Evolutionary conservation across 2,888 invertebrate genomes (phyloP).

Genomic region (Metellina segmentata): DNA sequence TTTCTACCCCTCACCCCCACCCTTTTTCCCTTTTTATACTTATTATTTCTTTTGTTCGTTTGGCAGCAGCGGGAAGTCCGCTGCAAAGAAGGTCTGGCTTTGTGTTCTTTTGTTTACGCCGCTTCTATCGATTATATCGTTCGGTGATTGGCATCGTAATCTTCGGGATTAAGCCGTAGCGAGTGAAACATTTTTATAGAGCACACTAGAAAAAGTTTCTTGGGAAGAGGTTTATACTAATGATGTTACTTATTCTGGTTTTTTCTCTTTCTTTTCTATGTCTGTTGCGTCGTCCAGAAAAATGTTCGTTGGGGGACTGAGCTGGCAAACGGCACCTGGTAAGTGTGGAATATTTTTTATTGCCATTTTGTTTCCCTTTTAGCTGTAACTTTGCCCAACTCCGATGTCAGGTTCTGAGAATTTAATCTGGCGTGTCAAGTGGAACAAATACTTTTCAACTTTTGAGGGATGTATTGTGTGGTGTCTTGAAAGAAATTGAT

Average conservation of each 20-base stretch:
- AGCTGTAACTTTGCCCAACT: slow-evolving; percentile 1
- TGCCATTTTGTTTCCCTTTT: slow-evolving; percentile 18
- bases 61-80: slow-evolving; percentile 31
- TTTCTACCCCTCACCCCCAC: neutral
- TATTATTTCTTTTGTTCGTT: slow-evolving; percentile 38
- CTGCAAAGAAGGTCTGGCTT: slow-evolving; percentile 18
- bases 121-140: slow-evolving; percentile 66
- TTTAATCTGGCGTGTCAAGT: neutral
- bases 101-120: slow-evolving; percentile 26
- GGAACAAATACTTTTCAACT: neutral
- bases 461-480: neutral
- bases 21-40: slow-evolving; percentile 12
- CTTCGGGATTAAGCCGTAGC: slow-evolving; percentile 47
- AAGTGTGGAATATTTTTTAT: slow-evolving; percentile 81
- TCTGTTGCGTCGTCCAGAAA: slow-evolving; percentile 86
- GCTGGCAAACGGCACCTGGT: slow-evolving; percentile 99
- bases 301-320: slow-evolving; percentile 99
- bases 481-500: neutral
- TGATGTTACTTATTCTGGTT: slow-evolving; percentile 50
- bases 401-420: neutral
- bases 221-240: slow-evolving; percentile 48
- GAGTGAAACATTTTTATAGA: slow-evolving; percentile 63
- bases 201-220: slow-evolving; percentile 44
- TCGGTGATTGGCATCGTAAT: slow-evolving; percentile 71
- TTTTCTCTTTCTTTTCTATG: slow-evolving; percentile 80